These are phyloP conservation scores for Palythoa grandis DNA, from an alignment of 92 coral and sea anemone species.

Conservation along the genomic window DNA sequence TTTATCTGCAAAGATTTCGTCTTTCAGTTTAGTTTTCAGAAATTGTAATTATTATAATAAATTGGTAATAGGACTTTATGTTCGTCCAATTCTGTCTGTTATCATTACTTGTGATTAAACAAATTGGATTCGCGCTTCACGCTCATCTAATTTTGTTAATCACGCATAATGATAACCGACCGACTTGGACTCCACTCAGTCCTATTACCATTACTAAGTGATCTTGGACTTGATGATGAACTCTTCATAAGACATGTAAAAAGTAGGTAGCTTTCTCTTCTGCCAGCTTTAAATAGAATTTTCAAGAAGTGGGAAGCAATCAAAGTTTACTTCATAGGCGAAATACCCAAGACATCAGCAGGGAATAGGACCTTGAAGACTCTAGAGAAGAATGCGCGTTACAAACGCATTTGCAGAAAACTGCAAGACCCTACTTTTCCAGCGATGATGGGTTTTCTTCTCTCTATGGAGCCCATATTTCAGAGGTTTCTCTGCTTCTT, in stretches of 20 bases:
- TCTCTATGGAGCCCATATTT: constrained; percentile 50
- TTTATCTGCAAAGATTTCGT: too few species aligned
- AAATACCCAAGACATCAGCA: constrained; percentile 29
- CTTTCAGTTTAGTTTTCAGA: too few species aligned
- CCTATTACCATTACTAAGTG: too few species aligned
- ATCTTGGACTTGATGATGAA: constrained; percentile 44
- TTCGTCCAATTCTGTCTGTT: too few species aligned
- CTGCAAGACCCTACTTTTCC: constrained; percentile 31
- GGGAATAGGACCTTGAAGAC: constrained; percentile 17
- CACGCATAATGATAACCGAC: too few species aligned
- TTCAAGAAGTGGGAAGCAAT: constrained; percentile 4
- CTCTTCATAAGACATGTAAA: constrained; percentile 33
- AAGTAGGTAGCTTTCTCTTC: constrained; percentile 35
- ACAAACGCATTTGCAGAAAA: constrained; percentile 36
- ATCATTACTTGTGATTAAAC: too few species aligned
- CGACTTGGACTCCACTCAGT: too few species aligned
- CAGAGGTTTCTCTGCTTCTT: constrained; percentile 21
- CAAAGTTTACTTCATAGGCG: constrained; percentile 21
- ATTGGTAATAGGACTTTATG: too few species aligned
- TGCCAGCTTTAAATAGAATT: constrained; percentile 9
- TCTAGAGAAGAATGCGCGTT: constrained; percentile 40
- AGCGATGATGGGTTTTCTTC: constrained; percentile 17
- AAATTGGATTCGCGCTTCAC: too few species aligned
- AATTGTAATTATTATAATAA: too few species aligned
- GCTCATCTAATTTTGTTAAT: too few species aligned